Base-by-base conservation (phyloP, 2,113 vertebrate genomes). In the Myrmecobius fasciatus region DNA sequence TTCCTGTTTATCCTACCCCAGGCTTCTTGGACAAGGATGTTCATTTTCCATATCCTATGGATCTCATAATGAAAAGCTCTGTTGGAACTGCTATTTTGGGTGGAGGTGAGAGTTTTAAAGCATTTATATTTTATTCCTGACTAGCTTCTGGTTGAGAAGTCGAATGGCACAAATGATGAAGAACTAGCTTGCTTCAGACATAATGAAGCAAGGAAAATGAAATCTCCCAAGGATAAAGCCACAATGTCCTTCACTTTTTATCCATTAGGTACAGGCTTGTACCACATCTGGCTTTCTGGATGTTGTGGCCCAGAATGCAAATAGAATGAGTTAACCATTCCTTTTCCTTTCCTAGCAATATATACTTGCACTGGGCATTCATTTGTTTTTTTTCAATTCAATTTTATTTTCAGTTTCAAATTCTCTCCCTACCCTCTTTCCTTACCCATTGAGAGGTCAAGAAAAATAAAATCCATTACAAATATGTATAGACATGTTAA, bases 121-220 rank as follows among this genome's bases (percentile, higher is more conserved):
- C 91, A 90, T 90, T 93, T 56, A 36, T 91, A 93, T 94, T 93
- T 94, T 95, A 94, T 95, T 96, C 91, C 93, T 95, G 56, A 95
- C 93, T 95, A 92, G 52, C 47, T 96, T 97, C 92, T 95, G 83
- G 90, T 90, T 93, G 96, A 96, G 92, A 95, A 96, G 92, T 93
- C 3, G 36, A 95, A 95, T 49, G 53, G n/a, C 52, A 94, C 54
- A 94, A 89, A 93, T 83, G 90, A 92, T 94, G 91, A 94, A 53
- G 49, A 92, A 91, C 91, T 94, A 88, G 90, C 92, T 95, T 95
- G 91, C 91, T 95, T 46, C 56, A 90, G 92, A 96, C 91, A 93
- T 94, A 97, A 94, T 90, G 91, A 96, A 95, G 93, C 92, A 60
- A 96, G 96, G 60, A 95, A 75, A 96, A 95, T 95, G 94, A 96